Evolutionary conservation across 2,113 vertebrate species (phyloP), one percentile per base, ranked within the genome.

Genomic region (Zosterops borbonicus): DNA sequence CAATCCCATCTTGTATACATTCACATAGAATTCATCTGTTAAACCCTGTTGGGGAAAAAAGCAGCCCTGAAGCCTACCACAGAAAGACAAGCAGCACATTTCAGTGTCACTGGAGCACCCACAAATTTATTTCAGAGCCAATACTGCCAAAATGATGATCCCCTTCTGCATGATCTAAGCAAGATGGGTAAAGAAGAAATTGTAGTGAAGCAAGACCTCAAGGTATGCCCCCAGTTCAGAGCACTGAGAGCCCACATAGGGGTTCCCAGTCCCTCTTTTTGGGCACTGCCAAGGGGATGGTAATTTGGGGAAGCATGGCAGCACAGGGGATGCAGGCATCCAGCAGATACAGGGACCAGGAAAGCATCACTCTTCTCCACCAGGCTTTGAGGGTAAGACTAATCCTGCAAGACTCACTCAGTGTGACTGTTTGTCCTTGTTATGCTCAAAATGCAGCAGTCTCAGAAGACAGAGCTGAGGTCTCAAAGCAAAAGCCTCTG

Each of bases 61-160:
- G 5, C 35, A 71, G 42, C 37, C 33, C 52, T 39, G n/a, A 84
- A 74, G 23, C 81, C 52, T 63, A 12, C 35, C 58, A 53, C 13
- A 8, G 60, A 65, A 75, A 73, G n/a, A 52, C 14, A 59, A 70
- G 11, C 21, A 78, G 64, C 28, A 11, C 3, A 2, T 28, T 63
- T 28, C 65, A 70, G 20, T 41, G 29, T 16, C 44, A 68, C 23
- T 14, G 6, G 16, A 65, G 41, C 5, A 15, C 37, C 5, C 29
- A 11, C 2, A 27, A 21, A 39, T 44, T 76, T 18, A 25, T 41
- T 62, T 37, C 62, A 39, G 50, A 62, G 22, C 2, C 0, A 1
- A 4, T 44, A 13, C 42, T 37, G 18, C 68, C 8, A 49, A 70
- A 68, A 76, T 23, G 2, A 33, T 0, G 0, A 4, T 47, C 35